Conservation (phyloP, 2,113 vertebrate genomes). For the Megatriorchis doriae region DNA sequence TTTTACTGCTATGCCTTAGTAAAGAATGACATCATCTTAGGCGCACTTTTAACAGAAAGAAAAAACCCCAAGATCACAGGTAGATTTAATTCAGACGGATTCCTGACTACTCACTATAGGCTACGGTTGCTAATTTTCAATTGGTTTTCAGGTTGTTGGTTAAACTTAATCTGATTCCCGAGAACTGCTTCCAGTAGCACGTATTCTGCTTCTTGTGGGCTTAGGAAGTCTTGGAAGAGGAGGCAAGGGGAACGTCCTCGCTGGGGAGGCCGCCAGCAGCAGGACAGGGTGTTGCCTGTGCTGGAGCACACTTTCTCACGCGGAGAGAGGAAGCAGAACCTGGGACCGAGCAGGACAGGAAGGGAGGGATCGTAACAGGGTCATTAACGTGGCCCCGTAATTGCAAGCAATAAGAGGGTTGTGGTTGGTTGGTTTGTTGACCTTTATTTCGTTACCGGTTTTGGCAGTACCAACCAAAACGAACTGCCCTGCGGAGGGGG, state of each 20-base stretch:
- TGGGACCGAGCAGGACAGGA: neutral
- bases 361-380: neutral
- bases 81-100: neutral
- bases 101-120: neutral
- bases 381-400: neutral
- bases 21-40: neutral
- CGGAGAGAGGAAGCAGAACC: neutral
- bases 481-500: neutral
- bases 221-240: neutral
- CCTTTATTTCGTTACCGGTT: neutral
- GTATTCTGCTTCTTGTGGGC: neutral
- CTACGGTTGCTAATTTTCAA: neutral
- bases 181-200: neutral
- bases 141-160: neutral
- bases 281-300: neutral
- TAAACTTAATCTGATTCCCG: neutral
- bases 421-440: neutral
- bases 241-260: neutral
- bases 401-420: neutral
- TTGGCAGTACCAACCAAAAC: neutral
- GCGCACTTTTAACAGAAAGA: rapidly evolving
- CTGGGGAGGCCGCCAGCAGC: neutral
- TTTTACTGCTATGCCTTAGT: neutral
- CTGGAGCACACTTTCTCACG: rapidly evolving
- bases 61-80: neutral